Percentiles rank a stretch among this genome's conserved stretches.
Evolutionary conservation across 2,113 vertebrate genomes (phyloP).

Genomic region (Nothoprocta pentlandii): DNA sequence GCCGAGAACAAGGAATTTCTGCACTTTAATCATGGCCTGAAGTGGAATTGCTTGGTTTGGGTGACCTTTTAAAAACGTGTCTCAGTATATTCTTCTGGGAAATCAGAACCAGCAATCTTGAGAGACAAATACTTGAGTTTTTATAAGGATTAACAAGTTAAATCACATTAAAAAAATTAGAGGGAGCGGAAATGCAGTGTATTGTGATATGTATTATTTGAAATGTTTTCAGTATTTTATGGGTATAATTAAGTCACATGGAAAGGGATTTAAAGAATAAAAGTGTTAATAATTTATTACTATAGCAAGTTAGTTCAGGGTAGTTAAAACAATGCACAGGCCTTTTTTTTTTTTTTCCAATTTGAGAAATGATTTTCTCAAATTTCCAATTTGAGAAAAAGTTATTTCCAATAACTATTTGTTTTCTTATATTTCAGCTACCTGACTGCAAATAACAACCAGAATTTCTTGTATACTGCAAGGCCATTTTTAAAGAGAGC

Average conservation of each 20-base stretch:
- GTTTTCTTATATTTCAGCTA: slow-evolving; percentile 72
- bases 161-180: neutral
- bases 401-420: neutral
- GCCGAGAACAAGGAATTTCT: neutral
- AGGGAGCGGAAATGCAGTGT: neutral
- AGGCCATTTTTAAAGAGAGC: slow-evolving; percentile 91
- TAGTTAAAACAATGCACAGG: neutral
- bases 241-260: neutral
- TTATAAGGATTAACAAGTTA: slow-evolving; percentile 39
- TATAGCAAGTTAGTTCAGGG: neutral
- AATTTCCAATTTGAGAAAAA: neutral
- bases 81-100: neutral
- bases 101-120: neutral
- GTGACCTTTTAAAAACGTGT: slow-evolving; percentile 32
- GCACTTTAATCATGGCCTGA: slow-evolving; percentile 38
- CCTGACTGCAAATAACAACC: slow-evolving; percentile 71
- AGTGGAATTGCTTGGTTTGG: slow-evolving; percentile 16
- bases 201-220: neutral
- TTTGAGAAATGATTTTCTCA: slow-evolving; percentile 12
- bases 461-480: slow-evolving; percentile 77
- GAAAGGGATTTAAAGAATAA: neutral
- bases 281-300: neutral
- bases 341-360: neutral
- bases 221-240: neutral
- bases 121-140: neutral